Conservation (phyloP, 2,797 vertebrate genomes). For the Chaunax sp. region DNA sequence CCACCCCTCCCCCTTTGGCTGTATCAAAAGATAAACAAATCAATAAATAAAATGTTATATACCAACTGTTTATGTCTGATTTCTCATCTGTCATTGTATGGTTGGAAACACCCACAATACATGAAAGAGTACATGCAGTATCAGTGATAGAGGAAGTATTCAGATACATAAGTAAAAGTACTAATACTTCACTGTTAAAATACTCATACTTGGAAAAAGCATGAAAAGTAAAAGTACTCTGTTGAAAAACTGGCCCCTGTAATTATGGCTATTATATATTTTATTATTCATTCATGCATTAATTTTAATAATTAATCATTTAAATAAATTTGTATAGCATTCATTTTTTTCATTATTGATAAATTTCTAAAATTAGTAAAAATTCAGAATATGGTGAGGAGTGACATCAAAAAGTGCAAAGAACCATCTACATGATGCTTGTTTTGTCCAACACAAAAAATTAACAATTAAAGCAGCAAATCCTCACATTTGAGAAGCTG, state of each 20-base stretch:
- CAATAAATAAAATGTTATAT: slow-evolving; percentile 63
- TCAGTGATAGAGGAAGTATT: neutral
- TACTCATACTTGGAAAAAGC: neutral
- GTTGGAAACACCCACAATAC: too few relatives aligned
- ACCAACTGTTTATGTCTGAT: slow-evolving; percentile 17
- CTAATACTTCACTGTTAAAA: neutral
- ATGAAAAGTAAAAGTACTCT: neutral
- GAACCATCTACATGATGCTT: neutral
- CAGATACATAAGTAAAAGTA: neutral
- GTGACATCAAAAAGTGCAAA: neutral
- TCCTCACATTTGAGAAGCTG: neutral
- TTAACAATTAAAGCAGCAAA: neutral
- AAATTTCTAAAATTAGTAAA: neutral
- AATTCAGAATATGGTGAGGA: neutral
- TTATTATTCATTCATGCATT: neutral
- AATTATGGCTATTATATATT: too few relatives aligned
- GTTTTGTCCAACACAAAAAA: neutral
- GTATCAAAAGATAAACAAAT: slow-evolving; percentile 75
- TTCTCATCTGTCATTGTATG: neutral
- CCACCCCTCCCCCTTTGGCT: slow-evolving; percentile 69
- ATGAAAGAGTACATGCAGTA: neutral
- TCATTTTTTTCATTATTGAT: neutral
- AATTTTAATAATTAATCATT: neutral
- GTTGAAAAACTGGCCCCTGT: too few relatives aligned
- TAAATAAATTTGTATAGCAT: neutral